Conservation (phyloP, 2,113 vertebrate species). For the Hylia prasina region DNA sequence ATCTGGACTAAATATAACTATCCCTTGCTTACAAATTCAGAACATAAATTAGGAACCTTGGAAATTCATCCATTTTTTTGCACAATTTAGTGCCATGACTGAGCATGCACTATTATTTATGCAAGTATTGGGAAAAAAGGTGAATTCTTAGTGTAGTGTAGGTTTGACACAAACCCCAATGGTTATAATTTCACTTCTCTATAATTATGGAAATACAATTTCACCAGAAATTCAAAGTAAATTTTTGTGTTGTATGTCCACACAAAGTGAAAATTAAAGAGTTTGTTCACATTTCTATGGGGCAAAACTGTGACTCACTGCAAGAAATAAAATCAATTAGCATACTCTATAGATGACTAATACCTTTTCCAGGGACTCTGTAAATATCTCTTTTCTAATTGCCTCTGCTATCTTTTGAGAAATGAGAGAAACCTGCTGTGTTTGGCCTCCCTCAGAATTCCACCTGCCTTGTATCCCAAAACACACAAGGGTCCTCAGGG, state of each 20-base stretch:
- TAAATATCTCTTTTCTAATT: background rate
- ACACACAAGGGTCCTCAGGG: background rate
- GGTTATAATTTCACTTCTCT: background rate
- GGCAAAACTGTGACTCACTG: background rate
- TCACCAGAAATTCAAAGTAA: background rate
- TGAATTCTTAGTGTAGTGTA: background rate
- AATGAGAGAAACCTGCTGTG: background rate
- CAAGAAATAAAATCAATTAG: background rate
- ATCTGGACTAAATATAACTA: background rate
- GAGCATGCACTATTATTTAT: background rate
- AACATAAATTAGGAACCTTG: background rate
- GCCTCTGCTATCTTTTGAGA: background rate
- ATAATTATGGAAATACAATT: background rate
- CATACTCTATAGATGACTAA: background rate
- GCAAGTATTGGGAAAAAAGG: background rate
- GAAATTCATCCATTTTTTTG: background rate
- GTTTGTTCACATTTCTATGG: background rate
- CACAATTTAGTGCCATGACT: background rate
- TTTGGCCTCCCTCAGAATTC: background rate
- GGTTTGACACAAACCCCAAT: background rate
- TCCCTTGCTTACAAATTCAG: background rate
- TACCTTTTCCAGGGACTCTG: background rate
- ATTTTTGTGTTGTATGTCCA: background rate
- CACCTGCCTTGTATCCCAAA: background rate
- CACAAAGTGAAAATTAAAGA: background rate